Conservation (phyloP, 2,888 invertebrate genomes). For the Microdon myrmicae region DNA sequence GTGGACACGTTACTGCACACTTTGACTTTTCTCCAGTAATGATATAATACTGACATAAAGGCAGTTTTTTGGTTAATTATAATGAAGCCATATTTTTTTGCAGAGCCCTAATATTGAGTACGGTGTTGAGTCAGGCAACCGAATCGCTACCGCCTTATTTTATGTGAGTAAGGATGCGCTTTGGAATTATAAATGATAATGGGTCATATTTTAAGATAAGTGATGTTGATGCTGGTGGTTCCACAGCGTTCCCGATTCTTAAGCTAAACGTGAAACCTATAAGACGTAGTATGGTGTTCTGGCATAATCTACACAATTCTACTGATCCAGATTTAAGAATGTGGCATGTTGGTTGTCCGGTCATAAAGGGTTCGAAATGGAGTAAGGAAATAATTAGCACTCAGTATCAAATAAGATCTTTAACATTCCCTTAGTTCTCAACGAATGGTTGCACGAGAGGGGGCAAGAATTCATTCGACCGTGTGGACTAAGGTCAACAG, state of each 20-base stretch:
- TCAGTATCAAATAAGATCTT: too few relatives aligned
- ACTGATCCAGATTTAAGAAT: constrained; percentile 89
- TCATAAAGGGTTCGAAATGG: constrained; percentile 93
- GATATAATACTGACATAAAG: constrained; percentile 49
- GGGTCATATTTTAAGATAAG: constrained; percentile 66
- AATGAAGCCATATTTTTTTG: constrained; percentile 9
- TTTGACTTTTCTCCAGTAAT: constrained; percentile 67
- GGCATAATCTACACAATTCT: constrained; percentile 72
- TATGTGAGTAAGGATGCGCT: constrained; percentile 23
- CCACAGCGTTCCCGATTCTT: constrained; percentile 72
- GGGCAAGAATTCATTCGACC: constrained; percentile 79
- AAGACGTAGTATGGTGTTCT: constrained; percentile 71
- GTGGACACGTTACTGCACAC: constrained; percentile 75
- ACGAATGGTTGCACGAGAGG: constrained; percentile 85
- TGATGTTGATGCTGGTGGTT: constrained; percentile 72
- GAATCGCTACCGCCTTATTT: constrained; percentile 21
- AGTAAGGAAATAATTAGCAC: too few relatives aligned
- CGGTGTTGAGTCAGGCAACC: constrained; percentile 5
- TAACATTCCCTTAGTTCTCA: too few relatives aligned
- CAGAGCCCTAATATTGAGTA: neutral
- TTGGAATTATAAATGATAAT: too few relatives aligned
- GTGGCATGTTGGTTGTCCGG: constrained; percentile 92
- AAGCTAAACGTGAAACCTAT: constrained; percentile 68
- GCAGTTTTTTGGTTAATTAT: neutral
- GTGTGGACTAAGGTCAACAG: constrained; percentile 66